These are phyloP conservation scores for Xyrichtys novacula DNA, from an alignment of 2,797 vertebrate genomes.

Conservation along the genomic window DNA sequence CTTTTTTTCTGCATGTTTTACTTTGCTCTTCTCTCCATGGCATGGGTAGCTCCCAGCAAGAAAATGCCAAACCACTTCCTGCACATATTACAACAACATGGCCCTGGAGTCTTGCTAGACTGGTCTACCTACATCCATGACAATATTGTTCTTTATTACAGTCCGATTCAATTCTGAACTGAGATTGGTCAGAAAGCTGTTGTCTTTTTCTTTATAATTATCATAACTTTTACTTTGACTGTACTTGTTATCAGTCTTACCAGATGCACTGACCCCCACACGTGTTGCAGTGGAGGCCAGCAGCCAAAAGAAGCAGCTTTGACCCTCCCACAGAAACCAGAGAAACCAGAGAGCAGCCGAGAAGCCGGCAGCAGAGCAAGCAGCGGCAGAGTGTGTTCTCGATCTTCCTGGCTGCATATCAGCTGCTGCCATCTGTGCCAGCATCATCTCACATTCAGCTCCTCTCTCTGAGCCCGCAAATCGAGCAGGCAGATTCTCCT, in stretches of 20 bases:
- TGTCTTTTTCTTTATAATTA: background rate
- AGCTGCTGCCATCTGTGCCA: constrained; percentile 78
- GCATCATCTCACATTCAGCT: constrained; percentile 72
- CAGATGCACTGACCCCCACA: background rate
- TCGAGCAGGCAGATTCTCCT: constrained; percentile 69
- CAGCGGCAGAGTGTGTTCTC: constrained; percentile 54
- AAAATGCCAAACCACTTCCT: too few species aligned
- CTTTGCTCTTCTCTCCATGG: too few species aligned
- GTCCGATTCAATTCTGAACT: too few species aligned
- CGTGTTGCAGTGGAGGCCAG: background rate
- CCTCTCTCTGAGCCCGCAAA: constrained; percentile 69
- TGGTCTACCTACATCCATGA: too few species aligned
- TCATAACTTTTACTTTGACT: too few species aligned
- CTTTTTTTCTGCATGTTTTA: too few species aligned
- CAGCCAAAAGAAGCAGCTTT: constrained; percentile 24
- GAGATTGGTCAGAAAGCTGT: background rate
- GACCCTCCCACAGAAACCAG: constrained; percentile 22
- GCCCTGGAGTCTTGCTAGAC: too few species aligned
- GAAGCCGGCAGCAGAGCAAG: constrained; percentile 17
- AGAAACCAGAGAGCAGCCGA: background rate
- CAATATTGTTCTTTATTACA: too few species aligned
- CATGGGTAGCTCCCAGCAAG: too few species aligned
- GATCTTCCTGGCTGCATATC: constrained; percentile 71
- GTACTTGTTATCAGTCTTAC: too few species aligned
- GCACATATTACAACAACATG: too few species aligned